A percentile compares a stretch with the other conserved stretches of the same genome.
These are phyloP conservation scores for Pseudococcus longispinus DNA, from an alignment of 2,888 invertebrate genomes.

Conservation along the genomic window DNA sequence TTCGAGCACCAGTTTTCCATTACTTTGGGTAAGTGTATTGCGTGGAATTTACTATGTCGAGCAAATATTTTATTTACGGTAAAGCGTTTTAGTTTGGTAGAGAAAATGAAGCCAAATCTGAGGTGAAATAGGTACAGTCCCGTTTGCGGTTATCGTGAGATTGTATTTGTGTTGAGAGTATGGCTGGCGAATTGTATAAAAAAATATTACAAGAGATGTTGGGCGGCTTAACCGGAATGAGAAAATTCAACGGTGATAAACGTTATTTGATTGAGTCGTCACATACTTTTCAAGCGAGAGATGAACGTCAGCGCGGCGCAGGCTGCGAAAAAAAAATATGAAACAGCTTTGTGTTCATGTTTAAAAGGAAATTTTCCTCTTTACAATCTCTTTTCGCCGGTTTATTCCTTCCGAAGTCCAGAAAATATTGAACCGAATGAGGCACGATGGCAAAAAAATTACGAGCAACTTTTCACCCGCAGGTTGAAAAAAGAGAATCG, in stretches of 20 bases:
- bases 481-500: not conserved
- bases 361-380: not conserved
- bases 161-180: not conserved
- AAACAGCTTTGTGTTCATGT: not conserved
- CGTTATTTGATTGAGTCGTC: conserved; percentile 38
- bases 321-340: not conserved
- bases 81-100: not conserved
- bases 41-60: not conserved
- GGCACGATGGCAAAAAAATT: conserved; percentile 19
- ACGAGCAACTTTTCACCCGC: conserved; percentile 13
- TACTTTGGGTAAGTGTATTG: conserved; percentile 35
- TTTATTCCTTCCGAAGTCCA: not conserved
- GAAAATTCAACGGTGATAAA: conserved; percentile 7
- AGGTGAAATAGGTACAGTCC: not conserved
- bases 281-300: not conserved
- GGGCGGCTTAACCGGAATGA: not conserved
- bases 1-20: conserved; percentile 27
- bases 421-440: conserved; percentile 20
- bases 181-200: too few species aligned
- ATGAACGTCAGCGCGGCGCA: not conserved
- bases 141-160: too few species aligned
- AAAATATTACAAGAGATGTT: not conserved
- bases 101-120: not conserved
- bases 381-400: not conserved
- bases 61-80: not conserved